Base-by-base conservation (phyloP, 37 sponge, comb jelly and placozoan genomes). In the Ephydatia muelleri region DNA sequence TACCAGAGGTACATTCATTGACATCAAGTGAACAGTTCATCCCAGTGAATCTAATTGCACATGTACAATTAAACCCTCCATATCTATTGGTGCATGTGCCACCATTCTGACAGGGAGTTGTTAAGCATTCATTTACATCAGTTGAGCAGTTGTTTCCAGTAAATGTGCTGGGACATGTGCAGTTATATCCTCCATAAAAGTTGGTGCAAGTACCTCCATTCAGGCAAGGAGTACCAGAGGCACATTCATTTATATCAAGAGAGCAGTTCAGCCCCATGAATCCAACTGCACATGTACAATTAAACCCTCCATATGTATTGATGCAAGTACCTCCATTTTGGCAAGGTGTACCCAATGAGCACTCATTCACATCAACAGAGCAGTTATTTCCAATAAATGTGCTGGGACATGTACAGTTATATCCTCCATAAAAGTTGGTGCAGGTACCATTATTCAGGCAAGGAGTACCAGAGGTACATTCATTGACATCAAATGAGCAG, bases 31-130 rank as follows among this genome's bases (percentile, higher is more conserved):
- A n/a, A 70, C 96, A 95, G 75, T 82, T 79, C 21, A 67, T 57
- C 0, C 96, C 96, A 49, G 93, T 92, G 87, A 89, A 95, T 12
- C 93, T 93, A 67, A 86, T 83, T 6, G 31, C 33, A 78, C 96
- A 95, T 68, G 85, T 81, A 69, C 96, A 95, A 43, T 88, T 88
- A 68, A 82, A 92, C 0, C 89, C 79, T 2, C 66, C 76, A 2
- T 22, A 12, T 23, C 33, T 13, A 73, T 77, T 71, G 22, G 19
- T 37, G 35, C 90, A 89, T 8, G 85, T 84, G 11, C 88, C 94
- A 72, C 83, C 79, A 74, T 93, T 93, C 40, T 83, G 68, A 66
- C 94, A 93, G 2, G 93, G 84, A 57, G 33, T 34, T 21, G 36
- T 1, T 29, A 19, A 1, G 75, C 86, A 85, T 16, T 67, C 72